Base-by-base conservation (phyloP, 2,797 vertebrate genomes). In the Euthynnus affinis region DNA sequence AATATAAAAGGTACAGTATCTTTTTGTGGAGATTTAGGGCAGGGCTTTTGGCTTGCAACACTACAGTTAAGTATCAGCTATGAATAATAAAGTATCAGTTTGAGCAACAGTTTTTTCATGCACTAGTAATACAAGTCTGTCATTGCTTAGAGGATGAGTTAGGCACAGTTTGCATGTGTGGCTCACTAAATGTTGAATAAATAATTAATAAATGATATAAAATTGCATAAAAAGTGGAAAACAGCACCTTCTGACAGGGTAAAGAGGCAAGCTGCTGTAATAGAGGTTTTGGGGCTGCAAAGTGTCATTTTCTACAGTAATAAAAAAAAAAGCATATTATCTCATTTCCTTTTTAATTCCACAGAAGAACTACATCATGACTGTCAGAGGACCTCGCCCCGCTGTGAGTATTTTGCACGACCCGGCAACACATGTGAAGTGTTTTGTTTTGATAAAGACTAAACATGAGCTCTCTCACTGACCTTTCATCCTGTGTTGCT, bases 401-500 rank as follows among this genome's bases (percentile, higher is more conserved):
- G 62, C 42, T 37, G 20, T 25, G 12, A 40, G 27, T n/a, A 40
- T 32, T 49, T 71, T 46, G 64, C 44, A 55, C 34, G 44, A 69
- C 20, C 23, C 55, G 53, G 61, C 57, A 74, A 34, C 62, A 58
- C 51, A 60, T 46, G 4, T 57, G 2, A 63, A 71, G 52, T 44
- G 73, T 78, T 86, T 79, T 71, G 40, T 78, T 79, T 75, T 18
- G 71, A 53, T 68, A 27, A 72, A 83, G 72, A 66, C 60, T 71
- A 22, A 81, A 75, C 55, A 66, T 18, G 66, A 84, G 74, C 29
- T 75, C 48, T 84, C 70, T 78, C 61, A 53, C 57, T 83, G 87
- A 89, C 86, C 83, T 91, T 88, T 25, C 49, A 66, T 70, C 57
- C 66, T 71, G 68, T 49, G 55, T 17, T 65, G 61, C 73, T 84